These are phyloP conservation scores for Monomorium pharaonis DNA, from an alignment of 1,140 invertebrate species.

Conservation along the genomic window DNA sequence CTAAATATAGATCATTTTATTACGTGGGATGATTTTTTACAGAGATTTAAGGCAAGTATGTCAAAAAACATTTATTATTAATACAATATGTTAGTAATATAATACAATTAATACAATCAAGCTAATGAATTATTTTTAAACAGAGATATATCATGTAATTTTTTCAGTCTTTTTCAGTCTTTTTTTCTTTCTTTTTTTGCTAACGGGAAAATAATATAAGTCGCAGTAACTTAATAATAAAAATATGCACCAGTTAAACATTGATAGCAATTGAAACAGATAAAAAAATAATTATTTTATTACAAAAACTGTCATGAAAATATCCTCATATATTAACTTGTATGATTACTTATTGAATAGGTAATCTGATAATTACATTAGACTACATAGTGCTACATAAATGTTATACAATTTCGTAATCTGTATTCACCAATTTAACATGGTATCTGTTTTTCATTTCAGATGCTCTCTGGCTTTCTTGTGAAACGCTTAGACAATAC, in stretches of 20 bases:
- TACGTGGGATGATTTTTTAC: conserved; percentile 95
- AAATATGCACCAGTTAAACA: neutral
- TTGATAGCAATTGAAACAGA: neutral
- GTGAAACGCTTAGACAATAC: conserved; percentile 96
- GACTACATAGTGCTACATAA: neutral
- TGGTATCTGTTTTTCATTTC: conserved; percentile 60
- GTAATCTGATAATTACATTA: neutral
- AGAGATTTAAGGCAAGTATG: conserved; percentile 90
- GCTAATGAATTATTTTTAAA: neutral
- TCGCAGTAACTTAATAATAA: conserved; percentile 15
- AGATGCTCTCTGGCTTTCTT: conserved; percentile 92
- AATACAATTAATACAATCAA: neutral
- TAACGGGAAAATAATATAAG: neutral
- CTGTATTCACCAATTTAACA: neutral
- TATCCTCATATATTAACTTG: neutral
- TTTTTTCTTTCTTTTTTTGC: conserved; percentile 7
- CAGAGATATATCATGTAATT: neutral
- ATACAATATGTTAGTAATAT: neutral
- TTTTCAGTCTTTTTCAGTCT: neutral
- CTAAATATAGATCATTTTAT: conserved; percentile 90
- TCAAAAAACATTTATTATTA: neutral
- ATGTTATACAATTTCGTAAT: neutral
- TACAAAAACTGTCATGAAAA: neutral
- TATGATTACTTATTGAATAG: neutral
- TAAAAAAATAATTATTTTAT: neutral